Evolutionary conservation across 2,113 vertebrate species (phyloP), one percentile per base, ranked within the genome.

Genomic region (Pedionomus torquatus): DNA sequence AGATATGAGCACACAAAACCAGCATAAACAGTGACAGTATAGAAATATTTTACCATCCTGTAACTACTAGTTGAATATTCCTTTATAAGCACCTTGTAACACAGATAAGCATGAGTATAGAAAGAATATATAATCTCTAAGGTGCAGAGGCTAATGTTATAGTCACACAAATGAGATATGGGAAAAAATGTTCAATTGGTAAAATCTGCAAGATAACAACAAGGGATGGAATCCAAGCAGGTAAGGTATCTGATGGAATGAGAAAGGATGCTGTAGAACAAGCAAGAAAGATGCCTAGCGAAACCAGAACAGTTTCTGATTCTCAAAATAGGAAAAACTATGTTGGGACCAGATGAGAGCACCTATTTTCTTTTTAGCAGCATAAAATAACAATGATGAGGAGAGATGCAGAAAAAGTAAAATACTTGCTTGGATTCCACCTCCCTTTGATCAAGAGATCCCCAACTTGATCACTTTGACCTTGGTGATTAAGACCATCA

Each of bases 401-500:
- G 35, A 60, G 82, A 33, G 35, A 25, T 16, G 5, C 17, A 12
- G 7, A 71, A 49, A 46, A 46, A 84, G 35, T 17, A 49, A 74
- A 44, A 52, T 25, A 1, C 6, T 13, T 7, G 0, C 13, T 46
- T 75, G n/a, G 43, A 58, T 64, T 84, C 35, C n/a, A 69, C 1
- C 12, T 43, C 12, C 15, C 25, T 39, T 48, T 54, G 26, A 70
- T 60, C 41, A 68, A 41, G 26, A 57, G 14, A 7, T 57, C 28
- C 68, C 37, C 60, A 39, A 16, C 23, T 58, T 44, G 15, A 66
- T 74, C 41, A 26, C 44, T 61, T 72, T 43, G 43, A 70, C 15
- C 12, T 17, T 33, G 6, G 4, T 33, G 21, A 37, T 65, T 43
- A 60, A 66, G 14, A 30, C 60, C 35, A 15, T 31, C 0, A 0